phyloP scores from a whole-genome alignment of 1,140 invertebrate species.

The Drosophila insularis region DNA sequence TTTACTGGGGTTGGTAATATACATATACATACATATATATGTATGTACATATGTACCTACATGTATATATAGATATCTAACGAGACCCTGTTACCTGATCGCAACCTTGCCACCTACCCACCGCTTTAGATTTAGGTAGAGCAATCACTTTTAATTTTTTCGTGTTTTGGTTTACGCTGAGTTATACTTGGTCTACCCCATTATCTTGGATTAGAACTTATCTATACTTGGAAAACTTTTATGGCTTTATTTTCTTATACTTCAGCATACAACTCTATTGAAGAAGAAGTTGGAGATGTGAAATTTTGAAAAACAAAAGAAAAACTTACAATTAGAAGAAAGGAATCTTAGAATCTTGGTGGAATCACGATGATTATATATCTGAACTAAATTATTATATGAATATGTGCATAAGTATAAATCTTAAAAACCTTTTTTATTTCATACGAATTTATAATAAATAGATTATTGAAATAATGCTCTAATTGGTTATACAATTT shows the following conservation, averaged over 20 bases:
- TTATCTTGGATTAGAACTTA: slow-evolving; percentile 1
- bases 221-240: not conserved
- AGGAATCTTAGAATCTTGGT: no score
- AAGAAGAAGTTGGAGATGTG: not conserved
- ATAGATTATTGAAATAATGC: no score
- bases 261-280: not conserved
- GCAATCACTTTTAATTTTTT: not conserved
- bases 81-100: slow-evolving; percentile 7
- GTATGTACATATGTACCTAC: not conserved
- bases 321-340: no score
- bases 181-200: not conserved
- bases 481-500: no score
- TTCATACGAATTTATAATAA: no score
- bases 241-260: not conserved
- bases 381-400: no score
- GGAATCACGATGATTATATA: no score
- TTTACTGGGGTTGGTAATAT: slow-evolving; percentile 27
- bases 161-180: not conserved
- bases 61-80: slow-evolving; percentile 6
- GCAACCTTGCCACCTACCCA: slow-evolving; percentile 6
- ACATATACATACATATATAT: not conserved
- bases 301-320: not conserved
- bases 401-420: no score
- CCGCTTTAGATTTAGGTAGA: not conserved
- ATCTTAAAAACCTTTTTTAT: no score